Percentiles rank a stretch among this genome's conserved stretches.
These are phyloP conservation scores for Xanthia icteritia DNA, from an alignment of 2,888 invertebrate genomes.

Conservation along the genomic window DNA sequence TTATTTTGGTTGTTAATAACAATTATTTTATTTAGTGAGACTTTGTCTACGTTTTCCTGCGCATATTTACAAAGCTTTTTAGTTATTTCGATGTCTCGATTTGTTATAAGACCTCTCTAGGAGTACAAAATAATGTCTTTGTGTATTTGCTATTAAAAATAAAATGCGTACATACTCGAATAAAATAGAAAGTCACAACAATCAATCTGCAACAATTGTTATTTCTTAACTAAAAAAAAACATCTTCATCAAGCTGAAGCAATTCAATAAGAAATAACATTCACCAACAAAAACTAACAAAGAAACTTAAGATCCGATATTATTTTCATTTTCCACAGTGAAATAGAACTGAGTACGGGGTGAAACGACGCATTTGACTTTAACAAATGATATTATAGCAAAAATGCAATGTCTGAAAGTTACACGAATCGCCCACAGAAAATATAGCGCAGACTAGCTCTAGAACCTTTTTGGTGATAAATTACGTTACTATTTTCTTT, in stretches of 20 bases:
- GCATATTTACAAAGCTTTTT: neutral
- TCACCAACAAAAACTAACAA: conserved; percentile 42
- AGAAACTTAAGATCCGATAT: conserved; percentile 57
- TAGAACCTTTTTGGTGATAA: conserved; percentile 61
- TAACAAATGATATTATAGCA: conserved; percentile 68
- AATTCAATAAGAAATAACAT: conserved; percentile 38
- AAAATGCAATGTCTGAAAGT: conserved; percentile 63
- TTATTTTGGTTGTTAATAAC: neutral
- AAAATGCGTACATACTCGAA: neutral
- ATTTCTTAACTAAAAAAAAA: neutral
- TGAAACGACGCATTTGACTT: conserved; percentile 71
- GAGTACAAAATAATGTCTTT: neutral
- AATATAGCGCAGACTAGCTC: conserved; percentile 53
- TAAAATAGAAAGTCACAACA: neutral
- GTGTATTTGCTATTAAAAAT: neutral
- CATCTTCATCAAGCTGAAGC: conserved; percentile 13
- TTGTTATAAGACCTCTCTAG: neutral
- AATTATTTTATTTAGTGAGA: neutral
- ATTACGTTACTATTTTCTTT: conserved; percentile 55
- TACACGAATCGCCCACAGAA: conserved; percentile 59
- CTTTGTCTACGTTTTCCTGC: neutral
- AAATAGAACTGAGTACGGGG: conserved; percentile 61
- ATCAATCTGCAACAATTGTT: neutral
- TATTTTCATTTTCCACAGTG: conserved; percentile 60
- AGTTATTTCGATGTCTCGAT: neutral